Evolutionary conservation across 2,113 vertebrate species (phyloP).

Genomic region (Eupsittula cactorum): DNA sequence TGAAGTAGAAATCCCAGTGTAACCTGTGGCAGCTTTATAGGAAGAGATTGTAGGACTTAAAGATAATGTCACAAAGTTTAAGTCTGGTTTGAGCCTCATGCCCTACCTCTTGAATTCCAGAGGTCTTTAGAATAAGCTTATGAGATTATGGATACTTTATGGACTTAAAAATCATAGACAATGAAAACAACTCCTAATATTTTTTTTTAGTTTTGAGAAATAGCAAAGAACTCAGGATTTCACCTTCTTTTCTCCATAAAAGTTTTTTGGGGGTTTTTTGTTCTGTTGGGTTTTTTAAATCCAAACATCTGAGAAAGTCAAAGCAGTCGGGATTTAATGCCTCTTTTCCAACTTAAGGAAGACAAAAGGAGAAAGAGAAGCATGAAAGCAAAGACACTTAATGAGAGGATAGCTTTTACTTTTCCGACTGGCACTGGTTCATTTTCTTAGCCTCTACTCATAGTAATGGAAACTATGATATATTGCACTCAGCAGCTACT

Average conservation of each 20-base stretch:
- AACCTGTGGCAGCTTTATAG: not conserved
- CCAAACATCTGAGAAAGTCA: not conserved
- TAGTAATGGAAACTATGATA: conserved; percentile 25
- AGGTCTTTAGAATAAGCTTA: not conserved
- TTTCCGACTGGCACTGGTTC: not conserved
- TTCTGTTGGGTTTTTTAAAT: not conserved
- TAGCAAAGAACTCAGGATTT: not conserved
- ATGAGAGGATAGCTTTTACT: not conserved
- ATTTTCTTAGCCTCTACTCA: not conserved
- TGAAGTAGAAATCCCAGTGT: not conserved
- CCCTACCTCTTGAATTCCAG: not conserved
- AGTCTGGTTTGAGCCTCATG: not conserved
- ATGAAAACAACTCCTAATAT: not conserved
- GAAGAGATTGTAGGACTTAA: not conserved
- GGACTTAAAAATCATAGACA: not conserved
- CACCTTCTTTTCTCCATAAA: accelerated
- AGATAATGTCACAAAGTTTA: not conserved
- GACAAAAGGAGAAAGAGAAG: not conserved
- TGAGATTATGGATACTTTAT: not conserved
- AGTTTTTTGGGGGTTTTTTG: not conserved
- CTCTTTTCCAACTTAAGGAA: not conserved
- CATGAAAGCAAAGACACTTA: not conserved
- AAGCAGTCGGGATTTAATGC: not conserved
- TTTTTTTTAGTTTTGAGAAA: not conserved
- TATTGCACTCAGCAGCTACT: not conserved